Evolutionary conservation across 2,888 invertebrate genomes (phyloP), one percentile per base, ranked within the genome.

Genomic region (Lasioglossum marginatum): DNA sequence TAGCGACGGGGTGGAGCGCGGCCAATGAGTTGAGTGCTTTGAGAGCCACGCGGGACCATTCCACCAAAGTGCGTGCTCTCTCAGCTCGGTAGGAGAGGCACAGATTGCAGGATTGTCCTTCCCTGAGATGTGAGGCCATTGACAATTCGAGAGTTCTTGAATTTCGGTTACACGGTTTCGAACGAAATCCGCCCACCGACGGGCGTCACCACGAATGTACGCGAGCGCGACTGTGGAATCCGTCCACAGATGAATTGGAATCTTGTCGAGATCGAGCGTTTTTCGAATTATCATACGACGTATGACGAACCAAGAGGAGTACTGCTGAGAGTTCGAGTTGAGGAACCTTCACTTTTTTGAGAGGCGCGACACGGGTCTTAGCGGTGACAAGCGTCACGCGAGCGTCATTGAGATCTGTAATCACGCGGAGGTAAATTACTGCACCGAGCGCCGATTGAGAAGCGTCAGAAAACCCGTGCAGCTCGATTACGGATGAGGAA

Each of bases 81-180:
- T 19, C 14, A 57, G 57, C 1, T 57, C 23, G 57, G 57, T 23
- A 2, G n/a, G 19, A n/a, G 89, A 88, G 0, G 86, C 85, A 34
- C 82, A 86, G 52, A 89, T 87, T 0, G 86, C 89, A 16, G 88
- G 87, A 27, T 89, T 87, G 16, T 43, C 45, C 12, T 52, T 52
- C 4, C 52, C 57, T 8, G 57, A n/a, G n/a, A 57, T 14, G 4
- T 8, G n/a, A 8, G 52, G 80, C 27, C 88, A 1, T 77, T 73
- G 23, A 77, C 82, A 4, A n/a, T 8, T 52, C 10, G 23, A 8
- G 3, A 77, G 37, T 10, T 77, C 77, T 70, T 77, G 70, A n/a
- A 70, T 52, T 57, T 57, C 57, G 0, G 23, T n/a, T 1, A 23
- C 57, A n/a, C 57, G 5, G 1, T 57, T 57, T n/a, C 3, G 57